Evolutionary conservation across 2,113 vertebrate genomes (phyloP), one percentile per base, ranked within the genome.

Genomic region (Ceyx cyanopectus): DNA sequence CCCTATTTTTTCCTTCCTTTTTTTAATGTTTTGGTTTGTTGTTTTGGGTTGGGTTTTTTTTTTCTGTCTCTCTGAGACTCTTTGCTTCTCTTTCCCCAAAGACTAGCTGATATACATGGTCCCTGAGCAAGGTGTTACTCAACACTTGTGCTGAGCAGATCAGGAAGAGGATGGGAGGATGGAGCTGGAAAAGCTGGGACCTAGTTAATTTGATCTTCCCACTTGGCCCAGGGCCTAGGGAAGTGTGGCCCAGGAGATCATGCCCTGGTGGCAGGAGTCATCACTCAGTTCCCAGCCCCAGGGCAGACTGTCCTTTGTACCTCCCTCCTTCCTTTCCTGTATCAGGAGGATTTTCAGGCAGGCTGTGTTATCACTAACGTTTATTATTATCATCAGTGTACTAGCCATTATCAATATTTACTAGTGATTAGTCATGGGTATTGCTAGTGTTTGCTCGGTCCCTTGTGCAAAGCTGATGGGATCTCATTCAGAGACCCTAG

Each of bases 61-160:
- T 6, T 2, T 8, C 16, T 1, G 0, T 45, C 7, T 40, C 62
- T 69, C 51, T 0, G 0, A 72, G 50, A 6, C 1, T 43, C 8
- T 27, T 29, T 0, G 1, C 29, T 65, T 65, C 58, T 26, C 54
- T 43, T 19, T 54, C 23, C 14, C 34, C 17, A 27, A 63, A 17
- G 15, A 23, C 8, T 10, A 27, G 61, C 46, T 72, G 29, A 29
- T 63, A 12, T 2, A 4, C 7, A 27, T 24, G 14, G 30, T 30
- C 41, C 65, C 68, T 22, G 22, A 53, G 50, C 45, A 22, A 73
- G n/a, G 40, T 0, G 0, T 22, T 32, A 27, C 19, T 21, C 58
- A 30, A 6, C 14, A 29, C 40, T 27, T 61, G 40, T 18, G 26
- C 75, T 32, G 43, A 61, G 45, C 50, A 70, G 51, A 34, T 50